Base-by-base conservation (phyloP, 2,113 vertebrate species). In the Dendropsophus ebraccatus region DNA sequence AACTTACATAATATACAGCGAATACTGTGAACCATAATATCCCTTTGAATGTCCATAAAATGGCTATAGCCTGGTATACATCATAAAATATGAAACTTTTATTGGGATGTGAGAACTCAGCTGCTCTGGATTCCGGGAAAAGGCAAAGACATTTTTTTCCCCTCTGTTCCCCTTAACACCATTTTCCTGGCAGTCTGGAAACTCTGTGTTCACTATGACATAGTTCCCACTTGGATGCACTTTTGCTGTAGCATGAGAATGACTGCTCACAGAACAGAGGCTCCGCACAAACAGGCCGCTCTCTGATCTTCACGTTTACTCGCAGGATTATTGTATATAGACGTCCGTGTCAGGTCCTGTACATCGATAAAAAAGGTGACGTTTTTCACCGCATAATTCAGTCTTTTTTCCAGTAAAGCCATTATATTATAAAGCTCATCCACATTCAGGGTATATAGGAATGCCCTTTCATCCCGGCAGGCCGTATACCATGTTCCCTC, bases 201-300 rank as follows among this genome's bases (percentile, higher is more conserved):
- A 84, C 5, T 2, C 1, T 21, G 84, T 86, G 84, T 70, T 88
- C 62, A 87, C 76, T 90, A 60, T 67, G 14, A 89, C 89, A 91
- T 90, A 87, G 86, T 88, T 92, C 88, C 88, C 90, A 91, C 90
- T 89, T 6, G 28, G 56, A 83, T 45, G 84, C 73, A 73, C 0
- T 72, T 77, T 60, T 88, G 80, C 87, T 87, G 91, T 86, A 45
- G 87, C 87, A 88, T 45, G 65, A 88, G 86, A 88, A 86, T 32
- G 88, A 87, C 80, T 89, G 79, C n/a, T n/a, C n/a, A 32, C 65
- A 78, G 88, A 47, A 84, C 19, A 30, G 79, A 74, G 81, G 62
- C 45, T 73, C 67, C 21, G 49, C 58, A 65, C 70, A 58, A 35
- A 54, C 49, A 41, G 1, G 65, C 6, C 17, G 67, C 14, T 2